Evolutionary conservation across 2,797 vertebrate species (phyloP).

Genomic region (Cyclopterus lumpus): DNA sequence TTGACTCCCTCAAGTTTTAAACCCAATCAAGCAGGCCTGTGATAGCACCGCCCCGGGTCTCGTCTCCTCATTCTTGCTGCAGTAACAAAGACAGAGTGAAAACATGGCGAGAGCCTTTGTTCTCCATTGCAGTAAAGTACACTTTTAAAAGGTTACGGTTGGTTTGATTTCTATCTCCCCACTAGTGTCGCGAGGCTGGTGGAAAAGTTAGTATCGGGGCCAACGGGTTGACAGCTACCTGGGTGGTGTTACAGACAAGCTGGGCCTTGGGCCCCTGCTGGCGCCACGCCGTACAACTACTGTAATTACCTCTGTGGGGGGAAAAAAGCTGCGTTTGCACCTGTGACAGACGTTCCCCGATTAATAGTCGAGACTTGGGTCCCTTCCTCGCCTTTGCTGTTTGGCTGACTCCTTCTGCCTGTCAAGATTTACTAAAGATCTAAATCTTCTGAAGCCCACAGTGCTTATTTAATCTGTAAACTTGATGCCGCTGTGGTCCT

Average conservation of each 20-base stretch:
- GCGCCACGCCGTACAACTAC: constrained; percentile 74
- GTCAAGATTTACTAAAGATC: constrained; percentile 62
- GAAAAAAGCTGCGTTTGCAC: constrained; percentile 62
- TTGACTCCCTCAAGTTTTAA: constrained; percentile 65
- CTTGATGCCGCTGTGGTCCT: constrained; percentile 54
- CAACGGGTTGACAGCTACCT: constrained; percentile 79
- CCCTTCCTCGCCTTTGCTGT: constrained; percentile 57
- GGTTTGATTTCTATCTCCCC: constrained; percentile 77
- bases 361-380: constrained; percentile 75
- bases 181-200: constrained; percentile 57
- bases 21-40: constrained; percentile 65
- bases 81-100: constrained; percentile 67
- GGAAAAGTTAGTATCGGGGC: constrained; percentile 58
- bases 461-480: constrained; percentile 64
- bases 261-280: constrained; percentile 71
- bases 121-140: constrained; percentile 62
- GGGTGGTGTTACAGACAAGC: constrained; percentile 75
- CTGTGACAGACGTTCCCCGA: constrained; percentile 78
- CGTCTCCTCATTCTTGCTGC: constrained; percentile 44
- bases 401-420: constrained; percentile 56
- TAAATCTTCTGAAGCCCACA: constrained; percentile 61
- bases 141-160: constrained; percentile 77
- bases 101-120: constrained; percentile 67
- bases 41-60: constrained; percentile 63
- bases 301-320: constrained; percentile 78